These are phyloP conservation scores for Pseudomyrmex concolor DNA, from an alignment of 1,140 invertebrate genomes.

Conservation along the genomic window DNA sequence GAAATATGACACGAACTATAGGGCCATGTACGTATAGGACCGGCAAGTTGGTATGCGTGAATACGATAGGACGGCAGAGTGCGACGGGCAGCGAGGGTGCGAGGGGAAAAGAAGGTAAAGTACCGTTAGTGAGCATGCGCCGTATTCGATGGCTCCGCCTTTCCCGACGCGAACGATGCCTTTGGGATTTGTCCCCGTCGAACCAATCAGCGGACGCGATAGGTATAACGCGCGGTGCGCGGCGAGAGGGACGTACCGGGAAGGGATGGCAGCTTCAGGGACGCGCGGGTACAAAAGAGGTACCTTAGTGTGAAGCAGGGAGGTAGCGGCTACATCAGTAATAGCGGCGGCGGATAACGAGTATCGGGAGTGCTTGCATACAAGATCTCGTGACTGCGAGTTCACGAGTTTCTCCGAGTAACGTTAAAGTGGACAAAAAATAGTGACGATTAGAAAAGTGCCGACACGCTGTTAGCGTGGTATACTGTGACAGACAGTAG, in stretches of 20 bases:
- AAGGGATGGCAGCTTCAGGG: slow-evolving; percentile 12
- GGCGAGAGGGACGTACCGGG: slow-evolving; percentile 53
- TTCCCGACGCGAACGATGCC: slow-evolving; percentile 76
- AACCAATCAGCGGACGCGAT: slow-evolving; percentile 75
- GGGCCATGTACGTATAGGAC: slow-evolving; percentile 49
- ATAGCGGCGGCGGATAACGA: slow-evolving; percentile 69
- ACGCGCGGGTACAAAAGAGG: slow-evolving; percentile 29
- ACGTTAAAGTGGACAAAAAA: neutral
- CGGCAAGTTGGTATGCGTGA: neutral
- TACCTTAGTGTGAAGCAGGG: slow-evolving; percentile 52
- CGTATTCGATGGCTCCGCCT: slow-evolving; percentile 76
- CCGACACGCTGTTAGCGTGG: slow-evolving; percentile 8
- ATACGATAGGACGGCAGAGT: neutral
- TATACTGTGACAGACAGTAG: neutral
- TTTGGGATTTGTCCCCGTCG: slow-evolving; percentile 81
- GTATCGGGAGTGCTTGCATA: slow-evolving; percentile 68
- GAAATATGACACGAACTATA: slow-evolving; percentile 68
- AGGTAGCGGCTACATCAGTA: slow-evolving; percentile 58
- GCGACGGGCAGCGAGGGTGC: neutral
- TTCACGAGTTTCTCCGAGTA: slow-evolving; percentile 26
- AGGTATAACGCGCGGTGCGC: slow-evolving; percentile 22
- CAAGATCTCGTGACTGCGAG: slow-evolving; percentile 53
- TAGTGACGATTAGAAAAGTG: slow-evolving; percentile 4
- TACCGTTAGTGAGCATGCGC: slow-evolving; percentile 80
- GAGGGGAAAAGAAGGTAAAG: slow-evolving; percentile 46